A percentile compares a stretch with the other conserved stretches of the same genome.
Evolutionary conservation across 2,888 invertebrate species (phyloP).

Genomic region (Zele albiditarsus): DNA sequence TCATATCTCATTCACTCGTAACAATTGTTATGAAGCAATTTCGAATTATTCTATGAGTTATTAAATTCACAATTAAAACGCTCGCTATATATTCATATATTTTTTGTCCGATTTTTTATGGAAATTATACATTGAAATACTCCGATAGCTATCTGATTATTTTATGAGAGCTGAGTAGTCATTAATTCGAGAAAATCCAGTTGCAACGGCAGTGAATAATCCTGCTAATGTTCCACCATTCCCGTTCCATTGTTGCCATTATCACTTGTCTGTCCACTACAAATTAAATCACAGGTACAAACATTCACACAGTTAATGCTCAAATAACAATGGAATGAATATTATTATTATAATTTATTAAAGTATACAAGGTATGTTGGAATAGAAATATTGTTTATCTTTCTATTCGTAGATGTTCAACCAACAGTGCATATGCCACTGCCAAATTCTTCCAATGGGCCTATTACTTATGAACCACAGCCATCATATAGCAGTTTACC

Average conservation of each 20-base stretch:
- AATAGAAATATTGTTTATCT: no score
- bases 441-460: slow-evolving; percentile 41
- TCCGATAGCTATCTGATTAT: background rate
- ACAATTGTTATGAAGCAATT: background rate
- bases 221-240: background rate
- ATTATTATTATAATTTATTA: background rate
- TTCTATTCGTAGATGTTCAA: slow-evolving; percentile 53
- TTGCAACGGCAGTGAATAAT: background rate
- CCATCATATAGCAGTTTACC: slow-evolving; percentile 45
- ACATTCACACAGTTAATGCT: background rate
- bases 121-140: background rate
- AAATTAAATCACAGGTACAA: background rate
- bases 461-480: slow-evolving; percentile 46
- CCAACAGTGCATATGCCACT: slow-evolving; percentile 52
- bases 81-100: background rate
- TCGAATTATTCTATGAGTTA: background rate
- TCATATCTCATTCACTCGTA: background rate
- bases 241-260: background rate
- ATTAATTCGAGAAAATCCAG: background rate
- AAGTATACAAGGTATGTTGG: no score
- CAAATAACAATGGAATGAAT: background rate
- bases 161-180: background rate
- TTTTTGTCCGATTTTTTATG: background rate
- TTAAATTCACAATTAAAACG: background rate
- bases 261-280: background rate